Evolutionary conservation across 2,888 invertebrate genomes (phyloP).

Genomic region (Xylophagus ater): DNA sequence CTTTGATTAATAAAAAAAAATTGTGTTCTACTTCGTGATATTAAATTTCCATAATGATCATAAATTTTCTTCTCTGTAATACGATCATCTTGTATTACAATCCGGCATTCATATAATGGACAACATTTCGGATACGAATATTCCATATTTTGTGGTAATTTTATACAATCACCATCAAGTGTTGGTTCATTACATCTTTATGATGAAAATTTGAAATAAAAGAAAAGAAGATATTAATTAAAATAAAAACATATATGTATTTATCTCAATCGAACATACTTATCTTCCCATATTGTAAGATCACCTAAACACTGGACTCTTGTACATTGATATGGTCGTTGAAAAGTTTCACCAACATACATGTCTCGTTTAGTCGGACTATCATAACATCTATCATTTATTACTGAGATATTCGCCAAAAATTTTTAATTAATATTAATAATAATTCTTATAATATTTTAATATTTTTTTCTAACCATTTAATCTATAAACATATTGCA

Average conservation of each 20-base stretch:
- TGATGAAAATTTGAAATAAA: neutral
- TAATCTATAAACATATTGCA: no score
- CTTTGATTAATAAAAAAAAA: conserved; percentile 18
- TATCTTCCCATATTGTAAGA: conserved; percentile 32
- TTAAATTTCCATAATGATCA: conserved; percentile 30
- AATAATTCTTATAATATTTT: neutral
- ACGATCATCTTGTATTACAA: conserved; percentile 21
- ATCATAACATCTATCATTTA: conserved; percentile 27
- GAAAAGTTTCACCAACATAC: conserved; percentile 32
- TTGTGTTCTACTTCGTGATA: conserved; percentile 27
- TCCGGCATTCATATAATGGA: conserved; percentile 30
- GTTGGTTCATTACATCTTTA: conserved; percentile 29
- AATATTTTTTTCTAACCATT: conserved; percentile 1
- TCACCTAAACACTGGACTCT: conserved; percentile 33
- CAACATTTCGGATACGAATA: conserved; percentile 33
- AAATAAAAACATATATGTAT: neutral
- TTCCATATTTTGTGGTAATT: conserved; percentile 23
- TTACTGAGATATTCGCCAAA: conserved; percentile 16
- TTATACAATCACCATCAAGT: conserved; percentile 26
- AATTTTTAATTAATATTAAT: neutral
- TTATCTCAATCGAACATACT: conserved; percentile 22
- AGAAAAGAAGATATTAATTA: conserved; percentile 1
- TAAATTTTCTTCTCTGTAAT: conserved; percentile 27
- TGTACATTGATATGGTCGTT: conserved; percentile 29
- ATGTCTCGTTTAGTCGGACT: conserved; percentile 27